Conservation (phyloP, 2,888 invertebrate species). For the Parascotia fuliginaria region DNA sequence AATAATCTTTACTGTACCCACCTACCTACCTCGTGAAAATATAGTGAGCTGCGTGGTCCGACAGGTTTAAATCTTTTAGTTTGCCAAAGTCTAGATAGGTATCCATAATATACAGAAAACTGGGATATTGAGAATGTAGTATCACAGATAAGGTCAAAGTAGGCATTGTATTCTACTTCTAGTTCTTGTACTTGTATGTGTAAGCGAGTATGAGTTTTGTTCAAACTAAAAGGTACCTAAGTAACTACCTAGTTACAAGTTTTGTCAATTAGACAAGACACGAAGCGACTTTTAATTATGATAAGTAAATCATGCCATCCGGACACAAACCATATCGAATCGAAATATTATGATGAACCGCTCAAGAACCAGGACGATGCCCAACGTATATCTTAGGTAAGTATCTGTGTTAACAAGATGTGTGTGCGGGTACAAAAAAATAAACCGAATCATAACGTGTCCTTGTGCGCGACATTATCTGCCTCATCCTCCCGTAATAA, state of each 20-base stretch:
- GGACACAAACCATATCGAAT: not conserved
- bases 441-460: not conserved
- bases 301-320: conserved; percentile 11
- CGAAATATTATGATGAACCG: conserved; percentile 5
- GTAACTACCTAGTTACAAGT: not conserved
- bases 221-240: too few relatives aligned
- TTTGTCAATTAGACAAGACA: conserved; percentile 1
- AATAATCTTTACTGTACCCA: too few relatives aligned
- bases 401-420: not conserved
- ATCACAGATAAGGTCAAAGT: too few relatives aligned
- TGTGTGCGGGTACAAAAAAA: not conserved
- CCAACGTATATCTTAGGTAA: not conserved
- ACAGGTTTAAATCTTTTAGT: too few relatives aligned
- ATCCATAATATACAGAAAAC: too few relatives aligned
- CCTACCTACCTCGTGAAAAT: too few relatives aligned
- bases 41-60: too few relatives aligned
- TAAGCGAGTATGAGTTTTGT: too few relatives aligned
- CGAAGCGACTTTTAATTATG: conserved; percentile 6
- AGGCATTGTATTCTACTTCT: too few relatives aligned
- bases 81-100: too few relatives aligned
- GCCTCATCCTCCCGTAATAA: conserved; percentile 1
- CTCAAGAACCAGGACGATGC: conserved; percentile 1
- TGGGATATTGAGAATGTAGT: too few relatives aligned
- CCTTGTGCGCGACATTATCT: conserved; percentile 1
- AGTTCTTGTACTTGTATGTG: too few relatives aligned